Evolutionary conservation across 2,888 invertebrate genomes (phyloP), one percentile per base, ranked within the genome.

Genomic region (Cephus nigrinus): DNA sequence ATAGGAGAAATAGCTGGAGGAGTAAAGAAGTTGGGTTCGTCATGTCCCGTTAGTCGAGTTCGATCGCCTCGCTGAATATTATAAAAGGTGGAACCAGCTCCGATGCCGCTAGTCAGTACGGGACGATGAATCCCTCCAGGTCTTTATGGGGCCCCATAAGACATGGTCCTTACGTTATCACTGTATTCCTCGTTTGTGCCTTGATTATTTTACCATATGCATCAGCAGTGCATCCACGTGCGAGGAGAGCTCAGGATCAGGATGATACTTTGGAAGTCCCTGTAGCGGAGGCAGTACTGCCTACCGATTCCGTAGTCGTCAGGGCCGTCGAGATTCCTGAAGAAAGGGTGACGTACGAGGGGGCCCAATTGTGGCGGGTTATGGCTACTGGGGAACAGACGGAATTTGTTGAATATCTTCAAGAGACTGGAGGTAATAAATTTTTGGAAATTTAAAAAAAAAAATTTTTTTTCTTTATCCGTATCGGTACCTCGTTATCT

Each of bases 351-450:
- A 94, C 94, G 75, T 97, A 97, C 89, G 93, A 94, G 75, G 97
- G 96, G 3, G 95, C 95, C 31, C 96, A 97, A 92, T 91, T 97
- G 30, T 96, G 96, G 95, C 94, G 96, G 87, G 94, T 96, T 71
- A 91, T 90, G 11, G 92, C 93, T 23, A 92, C 93, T 74, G 92
- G 92, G 68, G 92, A 93, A 82, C 93, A 91, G 87, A 93, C 93
- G 82, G 93, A 92, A 88, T 86, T 85, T 12, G 83, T 88, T 30
- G 83, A 83, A 69, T 92, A 93, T 82, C 90, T 95, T 75, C 93
- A 93, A 84, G 93, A 93, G 11, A 92, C 92, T 86, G 93, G 93
- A 87, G 94, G 95, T 95, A 55, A 55, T 23, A 0, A 75, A 74
- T 77, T 31, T 12, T 69, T 71, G n/a, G 34, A 35, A 30, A 55